phyloP scores from a whole-genome alignment of 1,140 invertebrate genomes.

The Phymorhynchus buccinoides region DNA sequence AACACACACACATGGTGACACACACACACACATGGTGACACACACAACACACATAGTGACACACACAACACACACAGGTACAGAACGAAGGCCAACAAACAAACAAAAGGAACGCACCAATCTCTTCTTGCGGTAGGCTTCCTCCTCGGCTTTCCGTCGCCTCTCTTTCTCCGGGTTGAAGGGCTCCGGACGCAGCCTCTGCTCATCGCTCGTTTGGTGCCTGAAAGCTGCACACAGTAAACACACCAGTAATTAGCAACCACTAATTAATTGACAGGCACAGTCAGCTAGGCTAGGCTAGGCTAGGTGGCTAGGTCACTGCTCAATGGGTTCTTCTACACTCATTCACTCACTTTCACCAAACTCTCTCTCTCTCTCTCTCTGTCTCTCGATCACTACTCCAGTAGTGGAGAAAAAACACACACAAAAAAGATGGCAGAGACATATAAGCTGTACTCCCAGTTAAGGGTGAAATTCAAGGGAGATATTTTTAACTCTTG shows the following conservation, averaged over 20 bases:
- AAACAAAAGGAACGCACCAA: constrained; percentile 51
- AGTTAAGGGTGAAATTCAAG: too few relatives aligned
- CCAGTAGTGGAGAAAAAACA: too few relatives aligned
- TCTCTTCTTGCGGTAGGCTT: constrained; percentile 65
- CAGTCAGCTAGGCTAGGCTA: too few relatives aligned
- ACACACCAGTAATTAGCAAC: constrained; percentile 7
- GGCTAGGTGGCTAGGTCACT: too few relatives aligned
- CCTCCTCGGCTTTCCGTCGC: constrained; percentile 65
- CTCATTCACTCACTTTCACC: too few relatives aligned
- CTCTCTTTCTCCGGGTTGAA: constrained; percentile 56
- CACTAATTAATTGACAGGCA: background rate
- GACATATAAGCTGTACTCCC: too few relatives aligned
- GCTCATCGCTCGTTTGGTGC: constrained; percentile 63
- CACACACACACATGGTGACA: background rate
- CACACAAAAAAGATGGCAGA: too few relatives aligned
- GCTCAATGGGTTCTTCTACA: background rate
- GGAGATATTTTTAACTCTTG: too few relatives aligned
- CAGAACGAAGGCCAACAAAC: too few relatives aligned
- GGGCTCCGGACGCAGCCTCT: constrained; percentile 43
- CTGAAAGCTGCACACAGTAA: constrained; percentile 60
- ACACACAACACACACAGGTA: too few relatives aligned
- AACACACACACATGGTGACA: background rate
- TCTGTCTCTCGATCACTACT: too few relatives aligned
- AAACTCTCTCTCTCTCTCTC: too few relatives aligned
- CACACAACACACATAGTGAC: background rate